These are phyloP conservation scores for Mycteria americana DNA, from an alignment of 2,797 vertebrate species.

Conservation along the genomic window DNA sequence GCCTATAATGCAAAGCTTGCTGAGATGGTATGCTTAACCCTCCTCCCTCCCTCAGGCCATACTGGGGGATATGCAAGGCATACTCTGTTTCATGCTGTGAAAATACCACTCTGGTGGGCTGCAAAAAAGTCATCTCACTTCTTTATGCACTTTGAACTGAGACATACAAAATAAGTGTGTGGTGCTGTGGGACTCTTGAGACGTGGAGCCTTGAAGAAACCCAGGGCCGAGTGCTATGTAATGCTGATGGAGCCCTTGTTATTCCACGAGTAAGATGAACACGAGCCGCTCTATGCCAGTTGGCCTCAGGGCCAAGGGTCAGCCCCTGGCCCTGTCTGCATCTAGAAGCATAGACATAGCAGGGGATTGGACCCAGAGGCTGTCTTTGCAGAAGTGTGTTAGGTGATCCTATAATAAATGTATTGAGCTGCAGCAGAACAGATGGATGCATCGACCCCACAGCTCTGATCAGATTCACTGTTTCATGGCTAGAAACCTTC, in stretches of 20 bases:
- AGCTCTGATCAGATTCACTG: background rate
- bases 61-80: background rate
- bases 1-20: background rate
- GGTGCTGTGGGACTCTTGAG: background rate
- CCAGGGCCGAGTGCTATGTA: background rate
- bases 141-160: conserved; percentile 48
- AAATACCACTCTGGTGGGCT: background rate
- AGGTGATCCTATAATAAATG: background rate
- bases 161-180: background rate
- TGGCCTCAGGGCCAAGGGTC: background rate
- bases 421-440: background rate
- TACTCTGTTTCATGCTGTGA: background rate
- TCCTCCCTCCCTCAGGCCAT: conserved; percentile 9
- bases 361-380: background rate
- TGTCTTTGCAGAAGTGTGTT: background rate
- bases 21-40: background rate
- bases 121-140: background rate
- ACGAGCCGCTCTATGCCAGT: background rate
- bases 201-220: background rate
- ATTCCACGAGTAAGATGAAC: background rate
- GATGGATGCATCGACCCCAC: background rate
- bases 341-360: background rate
- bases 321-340: background rate
- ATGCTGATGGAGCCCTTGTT: background rate
- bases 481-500: background rate